A percentile compares a stretch with the other conserved stretches of the same genome.
phyloP scores from a whole-genome alignment of 2,888 invertebrate genomes.

The Malacosoma neustria region DNA sequence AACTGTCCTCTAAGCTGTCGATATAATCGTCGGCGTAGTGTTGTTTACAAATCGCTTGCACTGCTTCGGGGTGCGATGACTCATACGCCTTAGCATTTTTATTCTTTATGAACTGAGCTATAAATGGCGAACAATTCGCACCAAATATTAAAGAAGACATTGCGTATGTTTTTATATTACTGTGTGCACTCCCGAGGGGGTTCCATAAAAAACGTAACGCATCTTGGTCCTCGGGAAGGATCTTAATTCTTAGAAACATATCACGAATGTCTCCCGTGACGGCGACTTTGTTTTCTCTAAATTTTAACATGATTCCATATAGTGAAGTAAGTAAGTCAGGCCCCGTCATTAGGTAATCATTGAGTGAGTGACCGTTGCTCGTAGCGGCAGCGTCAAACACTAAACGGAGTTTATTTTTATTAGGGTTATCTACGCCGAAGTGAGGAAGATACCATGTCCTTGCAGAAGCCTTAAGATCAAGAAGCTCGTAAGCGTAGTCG shows the following conservation, averaged over 20 bases:
- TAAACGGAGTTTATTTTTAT: neutral
- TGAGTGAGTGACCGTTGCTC: neutral
- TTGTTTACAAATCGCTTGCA: neutral
- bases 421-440: neutral
- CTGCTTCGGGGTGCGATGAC: neutral
- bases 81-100: neutral
- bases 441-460: neutral
- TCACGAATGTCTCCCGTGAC: neutral
- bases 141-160: constrained; percentile 2
- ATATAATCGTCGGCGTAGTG: constrained; percentile 15
- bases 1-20: constrained; percentile 11
- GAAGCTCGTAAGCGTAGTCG: neutral
- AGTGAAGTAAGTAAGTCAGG: neutral
- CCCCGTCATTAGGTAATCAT: neutral
- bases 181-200: too few relatives aligned
- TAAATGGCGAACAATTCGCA: constrained; percentile 2
- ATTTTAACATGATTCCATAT: neutral
- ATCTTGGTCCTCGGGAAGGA: neutral
- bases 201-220: neutral
- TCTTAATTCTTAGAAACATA: neutral
- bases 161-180: neutral
- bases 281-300: neutral
- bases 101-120: neutral
- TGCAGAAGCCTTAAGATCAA: neutral
- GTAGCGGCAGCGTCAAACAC: neutral